A percentile compares a stretch with the other conserved stretches of the same genome.
phyloP scores from a whole-genome alignment of 2,797 vertebrate species.

The Parambassis ranga region DNA sequence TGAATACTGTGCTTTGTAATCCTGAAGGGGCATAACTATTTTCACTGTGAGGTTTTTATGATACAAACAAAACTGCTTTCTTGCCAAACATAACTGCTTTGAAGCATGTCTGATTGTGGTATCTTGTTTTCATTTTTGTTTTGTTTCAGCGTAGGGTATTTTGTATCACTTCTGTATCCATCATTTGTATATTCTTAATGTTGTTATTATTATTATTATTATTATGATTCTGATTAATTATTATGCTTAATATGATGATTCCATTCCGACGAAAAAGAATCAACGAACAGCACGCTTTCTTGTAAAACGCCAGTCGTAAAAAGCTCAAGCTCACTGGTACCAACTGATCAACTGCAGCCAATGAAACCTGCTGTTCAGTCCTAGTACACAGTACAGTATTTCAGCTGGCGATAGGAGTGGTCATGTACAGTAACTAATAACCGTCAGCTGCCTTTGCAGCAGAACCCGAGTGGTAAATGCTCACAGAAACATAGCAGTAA shows the following conservation, averaged over 20 bases:
- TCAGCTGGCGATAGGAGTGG: slow-evolving; percentile 47
- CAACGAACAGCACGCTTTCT: slow-evolving; percentile 74
- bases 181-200: slow-evolving; percentile 80
- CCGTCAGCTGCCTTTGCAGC: slow-evolving; percentile 65
- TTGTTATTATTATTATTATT: slow-evolving; percentile 66
- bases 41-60: slow-evolving; percentile 87
- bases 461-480: slow-evolving; percentile 43
- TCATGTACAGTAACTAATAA: slow-evolving; percentile 52
- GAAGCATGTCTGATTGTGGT: slow-evolving; percentile 83
- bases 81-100: slow-evolving; percentile 84
- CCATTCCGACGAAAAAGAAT: slow-evolving; percentile 78
- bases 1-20: slow-evolving; percentile 87
- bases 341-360: slow-evolving; percentile 77
- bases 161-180: slow-evolving; percentile 82
- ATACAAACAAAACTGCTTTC: slow-evolving; percentile 83
- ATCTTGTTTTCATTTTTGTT: slow-evolving; percentile 71
- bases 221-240: slow-evolving; percentile 71
- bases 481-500: slow-evolving; percentile 52
- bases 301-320: slow-evolving; percentile 65
- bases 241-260: slow-evolving; percentile 77
- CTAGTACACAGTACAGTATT: slow-evolving; percentile 55
- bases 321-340: slow-evolving; percentile 76
- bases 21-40: slow-evolving; percentile 85
- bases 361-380: slow-evolving; percentile 47
- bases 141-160: slow-evolving; percentile 78